Percentiles rank a stretch among this genome's conserved stretches.
Evolutionary conservation across 2,113 vertebrate species (phyloP).

Genomic region (Oceanites oceanicus): DNA sequence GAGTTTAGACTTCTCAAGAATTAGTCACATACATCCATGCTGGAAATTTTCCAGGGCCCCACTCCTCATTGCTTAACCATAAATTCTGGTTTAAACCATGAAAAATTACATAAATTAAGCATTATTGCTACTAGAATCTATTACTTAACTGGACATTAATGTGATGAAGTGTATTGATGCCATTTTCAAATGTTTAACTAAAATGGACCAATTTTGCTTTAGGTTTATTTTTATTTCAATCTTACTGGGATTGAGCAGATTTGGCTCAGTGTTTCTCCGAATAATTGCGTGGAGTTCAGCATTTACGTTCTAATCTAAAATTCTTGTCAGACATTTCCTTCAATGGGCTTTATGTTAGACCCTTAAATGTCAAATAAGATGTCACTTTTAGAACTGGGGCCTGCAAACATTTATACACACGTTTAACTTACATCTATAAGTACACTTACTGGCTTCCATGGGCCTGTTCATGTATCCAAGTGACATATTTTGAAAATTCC

Average conservation of each 20-base stretch:
- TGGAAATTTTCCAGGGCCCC: neutral
- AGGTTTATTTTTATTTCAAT: neutral
- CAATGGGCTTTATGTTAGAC: neutral
- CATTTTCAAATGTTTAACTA: neutral
- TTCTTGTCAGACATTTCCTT: neutral
- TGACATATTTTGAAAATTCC: neutral
- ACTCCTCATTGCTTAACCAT: neutral
- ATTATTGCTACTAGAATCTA: neutral
- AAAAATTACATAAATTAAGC: neutral
- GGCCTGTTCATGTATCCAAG: neutral
- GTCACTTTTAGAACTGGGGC: neutral
- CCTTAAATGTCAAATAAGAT: neutral
- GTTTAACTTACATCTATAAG: neutral
- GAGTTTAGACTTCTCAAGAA: neutral
- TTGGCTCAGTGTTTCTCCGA: neutral
- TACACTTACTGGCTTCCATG: neutral
- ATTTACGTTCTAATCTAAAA: neutral
- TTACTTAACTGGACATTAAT: neutral
- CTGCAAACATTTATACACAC: neutral
- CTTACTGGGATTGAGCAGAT: neutral
- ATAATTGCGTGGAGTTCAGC: neutral
- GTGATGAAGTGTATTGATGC: neutral
- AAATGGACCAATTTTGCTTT: neutral
- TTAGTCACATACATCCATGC: neutral
- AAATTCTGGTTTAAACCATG: neutral